These are phyloP conservation scores for Cyprinodon diabolis DNA, from an alignment of 2,797 vertebrate species.

Conservation along the genomic window DNA sequence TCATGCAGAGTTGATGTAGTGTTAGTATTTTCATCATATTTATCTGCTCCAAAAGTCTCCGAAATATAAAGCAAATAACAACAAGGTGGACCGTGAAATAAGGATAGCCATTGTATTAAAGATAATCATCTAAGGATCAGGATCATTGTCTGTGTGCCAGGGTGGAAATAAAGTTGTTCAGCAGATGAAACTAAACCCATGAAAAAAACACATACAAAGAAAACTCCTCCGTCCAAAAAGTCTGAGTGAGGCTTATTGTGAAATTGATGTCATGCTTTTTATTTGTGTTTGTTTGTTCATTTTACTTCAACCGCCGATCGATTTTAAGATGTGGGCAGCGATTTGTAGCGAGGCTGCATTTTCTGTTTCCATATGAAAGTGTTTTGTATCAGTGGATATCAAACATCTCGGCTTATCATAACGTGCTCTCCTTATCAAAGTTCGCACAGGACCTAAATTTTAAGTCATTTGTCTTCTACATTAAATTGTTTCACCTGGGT, in stretches of 20 bases:
- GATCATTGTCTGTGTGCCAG: conserved; percentile 19
- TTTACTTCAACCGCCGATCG: conserved; percentile 10
- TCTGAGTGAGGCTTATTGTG: neutral
- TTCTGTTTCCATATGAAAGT: conserved; percentile 11
- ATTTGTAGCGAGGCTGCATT: conserved; percentile 8
- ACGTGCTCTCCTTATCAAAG: conserved; percentile 20
- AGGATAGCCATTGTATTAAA: conserved; percentile 18
- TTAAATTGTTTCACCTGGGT: conserved; percentile 14
- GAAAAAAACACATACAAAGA: conserved; percentile 8
- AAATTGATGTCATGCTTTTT: neutral
- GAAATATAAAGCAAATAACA: conserved; percentile 30
- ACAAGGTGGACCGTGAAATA: conserved; percentile 16
- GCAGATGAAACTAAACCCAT: conserved; percentile 17
- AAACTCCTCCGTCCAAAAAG: neutral
- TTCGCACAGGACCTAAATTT: conserved; percentile 9
- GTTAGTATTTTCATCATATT: neutral
- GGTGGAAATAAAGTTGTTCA: conserved; percentile 19
- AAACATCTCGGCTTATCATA: conserved; percentile 1
- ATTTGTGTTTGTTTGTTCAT: conserved; percentile 8
- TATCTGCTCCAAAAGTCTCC: conserved; percentile 9
- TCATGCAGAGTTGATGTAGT: neutral
- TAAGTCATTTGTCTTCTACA: conserved; percentile 5
- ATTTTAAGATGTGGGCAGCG: neutral
- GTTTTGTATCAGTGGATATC: conserved; percentile 3
- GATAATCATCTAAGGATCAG: conserved; percentile 33